A percentile compares a stretch with the other conserved stretches of the same genome.
phyloP scores from a whole-genome alignment of 2,113 vertebrate species.

The Antechinus flavipes region DNA sequence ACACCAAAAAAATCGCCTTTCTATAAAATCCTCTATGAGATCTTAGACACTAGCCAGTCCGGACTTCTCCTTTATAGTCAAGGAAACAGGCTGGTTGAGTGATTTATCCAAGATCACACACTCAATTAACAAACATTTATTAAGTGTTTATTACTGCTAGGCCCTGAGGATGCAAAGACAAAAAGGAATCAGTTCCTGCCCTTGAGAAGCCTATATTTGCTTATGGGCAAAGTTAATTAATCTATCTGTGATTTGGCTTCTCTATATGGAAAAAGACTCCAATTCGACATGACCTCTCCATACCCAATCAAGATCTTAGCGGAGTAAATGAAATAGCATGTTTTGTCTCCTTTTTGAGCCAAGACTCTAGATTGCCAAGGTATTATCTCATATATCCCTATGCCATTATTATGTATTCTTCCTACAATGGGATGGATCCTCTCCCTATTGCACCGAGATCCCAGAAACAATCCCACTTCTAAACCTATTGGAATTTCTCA shows the following conservation, averaged over 20 bases:
- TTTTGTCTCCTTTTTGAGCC: not conserved
- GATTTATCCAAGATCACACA: not conserved
- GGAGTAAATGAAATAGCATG: not conserved
- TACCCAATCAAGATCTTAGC: not conserved
- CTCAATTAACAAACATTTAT: not conserved
- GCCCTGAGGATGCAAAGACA: not conserved
- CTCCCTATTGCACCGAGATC: slow-evolving; percentile 3
- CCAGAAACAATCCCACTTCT: not conserved
- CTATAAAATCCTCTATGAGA: not conserved
- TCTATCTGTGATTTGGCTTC: not conserved
- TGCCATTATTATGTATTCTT: slow-evolving; percentile 5
- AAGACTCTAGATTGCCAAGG: not conserved
- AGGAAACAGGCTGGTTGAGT: not conserved
- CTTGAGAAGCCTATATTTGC: not conserved
- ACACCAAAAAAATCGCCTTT: too few species aligned
- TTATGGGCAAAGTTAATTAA: slow-evolving; percentile 22
- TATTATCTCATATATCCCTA: not conserved
- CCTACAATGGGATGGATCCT: slow-evolving; percentile 1
- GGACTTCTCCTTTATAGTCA: not conserved
- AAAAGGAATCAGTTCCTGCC: not conserved
- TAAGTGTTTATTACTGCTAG: not conserved
- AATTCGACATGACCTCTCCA: not conserved
- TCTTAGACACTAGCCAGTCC: not conserved
- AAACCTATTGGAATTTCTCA: slow-evolving; percentile 25
- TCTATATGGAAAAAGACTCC: not conserved